Evolutionary conservation across 2,888 invertebrate genomes (phyloP), one percentile per base, ranked within the genome.

Genomic region (Acrobasis consociella): DNA sequence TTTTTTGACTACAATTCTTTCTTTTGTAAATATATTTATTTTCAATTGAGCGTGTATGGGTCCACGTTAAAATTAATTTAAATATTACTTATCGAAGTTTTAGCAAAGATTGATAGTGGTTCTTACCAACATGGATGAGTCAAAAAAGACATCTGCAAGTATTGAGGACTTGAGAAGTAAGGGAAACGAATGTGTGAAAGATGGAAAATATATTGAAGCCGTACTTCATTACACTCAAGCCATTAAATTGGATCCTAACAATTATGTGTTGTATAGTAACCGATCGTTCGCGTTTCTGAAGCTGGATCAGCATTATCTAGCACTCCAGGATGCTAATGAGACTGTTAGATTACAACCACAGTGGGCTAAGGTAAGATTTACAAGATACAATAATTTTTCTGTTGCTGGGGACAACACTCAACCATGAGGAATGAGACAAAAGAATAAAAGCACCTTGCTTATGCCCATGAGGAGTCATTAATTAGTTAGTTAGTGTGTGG

Each of bases 281-380:
- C 93, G 97, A 77, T 97, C 97, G 7, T 94, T 95, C 77, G 96
- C 96, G 11, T 97, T 96, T 85, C 87, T 97, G 46, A 96, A 96
- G 85, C 86, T 96, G 70, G 94, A 96, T 73, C 96, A 96, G 80
- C 96, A 95, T 85, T 96, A 95, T 83, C 93, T 95, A 70, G 95
- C 97, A 0, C 87, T 96, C 72, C 94, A 96, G 81, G 97, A 97
- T 93, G 97, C 97, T 2, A 93, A 95, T 75, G 94, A 95, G 83
- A 95, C 95, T 3, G 96, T 97, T 62, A 92, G 93, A 77, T 80
- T 97, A 62, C 95, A 95, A 80, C 96, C 96, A 16, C 93, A 94
- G 56, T 97, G 97, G 96, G 95, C 96, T 9, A 97, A 97, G 94
- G 96, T 95, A 89, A 42, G 15, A 42, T 17, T 17, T 38, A 5